These are phyloP conservation scores for Calycopis cecrops DNA, from an alignment of 1,140 invertebrate genomes.

Conservation along the genomic window DNA sequence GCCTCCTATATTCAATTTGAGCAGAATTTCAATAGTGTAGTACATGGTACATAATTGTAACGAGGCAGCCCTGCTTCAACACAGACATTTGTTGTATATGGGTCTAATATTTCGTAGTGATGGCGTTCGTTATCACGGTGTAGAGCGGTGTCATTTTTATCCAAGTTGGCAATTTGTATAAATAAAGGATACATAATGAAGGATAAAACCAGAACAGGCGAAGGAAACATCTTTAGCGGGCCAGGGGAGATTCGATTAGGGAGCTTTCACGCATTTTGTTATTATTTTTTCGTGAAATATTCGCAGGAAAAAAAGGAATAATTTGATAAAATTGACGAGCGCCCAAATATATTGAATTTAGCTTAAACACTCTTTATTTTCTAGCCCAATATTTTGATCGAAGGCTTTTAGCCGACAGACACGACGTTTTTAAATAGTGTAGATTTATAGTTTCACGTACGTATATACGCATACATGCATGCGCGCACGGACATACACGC, in stretches of 20 bases:
- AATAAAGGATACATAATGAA: conserved; percentile 18
- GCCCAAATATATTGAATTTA: no score
- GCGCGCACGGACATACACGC: no score
- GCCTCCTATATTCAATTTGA: no score
- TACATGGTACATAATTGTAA: no score
- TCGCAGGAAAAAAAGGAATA: background rate
- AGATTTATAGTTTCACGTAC: no score
- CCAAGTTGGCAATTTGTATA: conserved; percentile 26
- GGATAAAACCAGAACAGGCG: conserved; percentile 9
- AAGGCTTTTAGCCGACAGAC: no score
- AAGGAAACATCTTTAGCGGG: conserved; percentile 6
- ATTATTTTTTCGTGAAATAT: conserved; percentile 1
- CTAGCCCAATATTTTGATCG: no score
- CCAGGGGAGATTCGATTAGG: conserved; percentile 8
- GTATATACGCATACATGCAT: no score
- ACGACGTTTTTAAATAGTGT: no score
- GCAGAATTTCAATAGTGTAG: no score
- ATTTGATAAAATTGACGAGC: no score
- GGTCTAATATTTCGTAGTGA: conserved; percentile 53
- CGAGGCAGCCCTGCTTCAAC: background rate
- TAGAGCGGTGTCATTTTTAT: conserved; percentile 47
- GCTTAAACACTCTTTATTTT: no score
- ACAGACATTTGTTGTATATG: conserved; percentile 36
- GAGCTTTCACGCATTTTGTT: conserved; percentile 13
- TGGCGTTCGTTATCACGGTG: conserved; percentile 51